These are phyloP conservation scores for Tetragonula clypearis DNA, from an alignment of 1,140 invertebrate species.

Conservation along the genomic window DNA sequence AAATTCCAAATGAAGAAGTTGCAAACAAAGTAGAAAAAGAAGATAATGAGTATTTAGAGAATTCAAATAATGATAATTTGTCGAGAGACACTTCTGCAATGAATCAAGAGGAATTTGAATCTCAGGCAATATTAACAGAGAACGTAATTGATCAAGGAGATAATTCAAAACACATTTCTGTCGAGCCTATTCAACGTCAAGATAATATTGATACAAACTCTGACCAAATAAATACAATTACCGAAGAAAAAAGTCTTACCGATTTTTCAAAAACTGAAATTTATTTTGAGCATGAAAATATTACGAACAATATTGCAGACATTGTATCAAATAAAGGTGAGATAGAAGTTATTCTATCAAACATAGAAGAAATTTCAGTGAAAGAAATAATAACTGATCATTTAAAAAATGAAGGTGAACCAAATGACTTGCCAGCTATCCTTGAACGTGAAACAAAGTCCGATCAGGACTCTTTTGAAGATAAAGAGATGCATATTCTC, in stretches of 20 bases:
- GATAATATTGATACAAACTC: background rate
- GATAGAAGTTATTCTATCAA: background rate
- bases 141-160: background rate
- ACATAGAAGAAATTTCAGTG: background rate
- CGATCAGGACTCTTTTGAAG: background rate
- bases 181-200: background rate
- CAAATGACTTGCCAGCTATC: background rate
- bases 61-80: background rate
- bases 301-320: background rate
- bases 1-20: background rate
- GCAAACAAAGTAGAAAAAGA: background rate
- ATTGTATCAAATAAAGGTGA: background rate
- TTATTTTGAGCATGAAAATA: background rate
- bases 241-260: background rate
- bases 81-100: background rate
- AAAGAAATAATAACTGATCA: background rate
- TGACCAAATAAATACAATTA: background rate
- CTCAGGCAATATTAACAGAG: background rate
- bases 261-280: background rate
- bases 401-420: background rate
- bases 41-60: background rate
- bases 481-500: slow-evolving; percentile 3
- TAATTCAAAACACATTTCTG: background rate
- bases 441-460: background rate
- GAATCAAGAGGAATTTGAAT: slow-evolving; percentile 13